Evolutionary conservation across 2,113 vertebrate genomes (phyloP), one percentile per base, ranked within the genome.

Genomic region (Beaufortia kweichowensis): DNA sequence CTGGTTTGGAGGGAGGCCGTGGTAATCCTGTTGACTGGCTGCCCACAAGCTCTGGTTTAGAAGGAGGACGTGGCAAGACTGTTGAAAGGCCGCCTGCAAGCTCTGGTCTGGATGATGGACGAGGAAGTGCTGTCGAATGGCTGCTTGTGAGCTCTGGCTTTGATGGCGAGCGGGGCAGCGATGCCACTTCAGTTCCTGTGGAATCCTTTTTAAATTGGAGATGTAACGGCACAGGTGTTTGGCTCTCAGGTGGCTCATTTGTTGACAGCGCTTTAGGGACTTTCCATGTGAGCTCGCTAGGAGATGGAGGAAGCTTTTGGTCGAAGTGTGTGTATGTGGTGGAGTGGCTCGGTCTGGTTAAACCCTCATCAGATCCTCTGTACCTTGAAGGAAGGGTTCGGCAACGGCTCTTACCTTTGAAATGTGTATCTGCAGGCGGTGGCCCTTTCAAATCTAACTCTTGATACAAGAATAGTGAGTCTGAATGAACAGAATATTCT

Each of bases 311-410:
- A 23, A 83, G 17, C 71, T 86, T 88, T 73, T 89, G 87, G 65
- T 78, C 75, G 8, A 91, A 79, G 78, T 83, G 85, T 1, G 86
- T 86, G 80, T 90, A 89, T 82, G 87, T 92, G 82, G 86, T 84
- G 80, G 91, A 92, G 66, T 90, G 89, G 77, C 88, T 91, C 21
- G 88, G 81, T 41, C 81, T 83, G 0, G 87, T 86, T 75, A 88
- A 76, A 76, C 84, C 84, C 76, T 84, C 86, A 71, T 83, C 85
- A 4, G 81, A 43, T 10, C 39, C 87, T 84, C 56, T 82, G 70
- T 88, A 85, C 62, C 79, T 87, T 57, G 90, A 86, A 78, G 91
- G 91, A 86, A 92, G 87, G 76, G 91, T 92, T 82, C 81, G 91
- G 80, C 90, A 91, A 50, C 90, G 90, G 64, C 79, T 74, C 81